Percentiles rank a stretch among this genome's conserved stretches.
Conservation (phyloP, 1,140 invertebrate species). For the Megalopta genalis region DNA sequence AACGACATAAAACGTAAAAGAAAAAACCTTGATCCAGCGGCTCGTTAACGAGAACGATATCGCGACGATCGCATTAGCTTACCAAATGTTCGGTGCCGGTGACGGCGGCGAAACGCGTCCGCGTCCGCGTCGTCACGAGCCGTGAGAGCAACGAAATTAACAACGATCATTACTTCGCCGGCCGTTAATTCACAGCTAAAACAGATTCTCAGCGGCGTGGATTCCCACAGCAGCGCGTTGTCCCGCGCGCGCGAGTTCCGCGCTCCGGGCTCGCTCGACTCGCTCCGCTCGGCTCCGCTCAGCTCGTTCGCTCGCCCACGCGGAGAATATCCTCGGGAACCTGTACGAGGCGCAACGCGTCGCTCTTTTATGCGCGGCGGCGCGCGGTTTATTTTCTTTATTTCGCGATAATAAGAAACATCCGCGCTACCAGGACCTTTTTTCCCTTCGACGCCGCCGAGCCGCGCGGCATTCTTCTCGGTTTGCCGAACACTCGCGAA, state of each 20-base stretch:
- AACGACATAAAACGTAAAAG: neutral
- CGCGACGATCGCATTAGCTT: constrained; percentile 54
- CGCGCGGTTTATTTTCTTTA: constrained; percentile 45
- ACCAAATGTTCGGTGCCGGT: constrained; percentile 50
- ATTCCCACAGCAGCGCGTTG: constrained; percentile 61
- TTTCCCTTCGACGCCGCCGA: neutral
- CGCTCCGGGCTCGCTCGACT: constrained; percentile 6
- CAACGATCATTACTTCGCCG: constrained; percentile 54
- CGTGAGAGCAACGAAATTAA: constrained; percentile 64
- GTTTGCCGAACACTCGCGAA: neutral
- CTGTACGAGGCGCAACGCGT: constrained; percentile 27
- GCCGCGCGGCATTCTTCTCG: no score
- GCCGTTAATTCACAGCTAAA: constrained; percentile 59
- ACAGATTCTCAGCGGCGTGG: constrained; percentile 52
- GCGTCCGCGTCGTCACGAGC: constrained; percentile 32
- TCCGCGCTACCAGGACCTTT: constrained; percentile 17
- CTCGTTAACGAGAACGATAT: constrained; percentile 50
- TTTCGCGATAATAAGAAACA: constrained; percentile 34
- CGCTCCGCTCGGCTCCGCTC: neutral
- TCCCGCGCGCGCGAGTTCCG: constrained; percentile 30
- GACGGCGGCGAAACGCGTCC: constrained; percentile 18
- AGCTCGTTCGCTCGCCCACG: constrained; percentile 35
- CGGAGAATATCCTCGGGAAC: constrained; percentile 10
- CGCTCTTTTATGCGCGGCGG: constrained; percentile 20
- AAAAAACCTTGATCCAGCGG: neutral